These are phyloP conservation scores for Botia kubotai DNA, from an alignment of 2,797 vertebrate species.

Conservation along the genomic window DNA sequence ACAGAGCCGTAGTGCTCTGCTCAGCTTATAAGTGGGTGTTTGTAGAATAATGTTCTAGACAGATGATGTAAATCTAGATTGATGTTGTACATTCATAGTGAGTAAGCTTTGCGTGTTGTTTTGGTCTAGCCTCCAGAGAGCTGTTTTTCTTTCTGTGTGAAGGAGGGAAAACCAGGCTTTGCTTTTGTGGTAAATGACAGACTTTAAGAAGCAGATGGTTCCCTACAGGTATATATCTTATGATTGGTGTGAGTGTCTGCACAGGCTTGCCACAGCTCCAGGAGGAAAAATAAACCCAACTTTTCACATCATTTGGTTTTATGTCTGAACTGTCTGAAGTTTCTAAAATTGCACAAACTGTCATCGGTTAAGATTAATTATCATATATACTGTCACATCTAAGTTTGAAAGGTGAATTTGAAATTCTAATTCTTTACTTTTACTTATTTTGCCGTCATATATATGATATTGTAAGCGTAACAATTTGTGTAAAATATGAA, in stretches of 20 bases:
- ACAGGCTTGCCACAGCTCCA: slow-evolving; percentile 7
- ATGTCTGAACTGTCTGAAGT: background rate
- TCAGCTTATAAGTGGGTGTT: background rate
- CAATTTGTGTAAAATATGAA: too few species aligned
- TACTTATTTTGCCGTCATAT: background rate
- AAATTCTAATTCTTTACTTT: background rate
- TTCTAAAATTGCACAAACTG: background rate
- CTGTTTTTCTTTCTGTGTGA: background rate
- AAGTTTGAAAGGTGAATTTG: background rate
- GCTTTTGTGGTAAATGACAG: slow-evolving; percentile 49
- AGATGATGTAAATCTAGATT: slow-evolving; percentile 27
- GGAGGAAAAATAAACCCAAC: background rate
- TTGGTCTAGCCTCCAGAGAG: slow-evolving; percentile 8
- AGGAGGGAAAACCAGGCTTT: slow-evolving; percentile 24
- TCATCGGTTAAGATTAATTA: background rate
- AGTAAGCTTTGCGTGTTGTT: slow-evolving; percentile 22
- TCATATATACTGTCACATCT: background rate
- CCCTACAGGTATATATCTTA: slow-evolving; percentile 11
- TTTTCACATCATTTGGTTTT: background rate
- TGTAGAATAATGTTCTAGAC: slow-evolving; percentile 28
- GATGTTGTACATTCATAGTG: slow-evolving; percentile 15
- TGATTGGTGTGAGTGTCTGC: slow-evolving; percentile 25
- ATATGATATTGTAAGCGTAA: background rate
- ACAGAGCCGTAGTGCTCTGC: slow-evolving; percentile 3
- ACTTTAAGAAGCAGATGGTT: slow-evolving; percentile 56